phyloP scores from a whole-genome alignment of 1,140 invertebrate species.

The Panonychus citri region DNA sequence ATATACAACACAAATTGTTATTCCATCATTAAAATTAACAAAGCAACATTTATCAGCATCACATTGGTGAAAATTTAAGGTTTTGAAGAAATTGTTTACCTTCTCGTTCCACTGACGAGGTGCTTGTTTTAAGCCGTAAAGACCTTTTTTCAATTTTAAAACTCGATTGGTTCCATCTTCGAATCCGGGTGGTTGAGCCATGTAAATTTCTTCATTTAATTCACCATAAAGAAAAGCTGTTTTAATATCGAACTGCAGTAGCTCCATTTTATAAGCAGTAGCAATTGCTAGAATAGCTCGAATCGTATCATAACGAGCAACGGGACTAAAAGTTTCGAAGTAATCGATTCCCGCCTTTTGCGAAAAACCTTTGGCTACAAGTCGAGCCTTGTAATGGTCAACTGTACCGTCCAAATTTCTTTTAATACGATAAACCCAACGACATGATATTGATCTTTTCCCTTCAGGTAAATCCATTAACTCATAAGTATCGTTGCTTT shows the following conservation, averaged over 20 bases:
- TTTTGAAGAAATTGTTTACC: background rate
- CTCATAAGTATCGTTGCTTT: constrained; percentile 3
- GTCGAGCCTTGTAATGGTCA: constrained; percentile 21
- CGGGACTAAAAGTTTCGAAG: constrained; percentile 20
- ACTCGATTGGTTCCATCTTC: constrained; percentile 9
- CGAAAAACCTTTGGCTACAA: constrained; percentile 22
- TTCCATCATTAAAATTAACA: background rate
- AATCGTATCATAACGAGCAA: constrained; percentile 16
- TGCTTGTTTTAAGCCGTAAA: constrained; percentile 26
- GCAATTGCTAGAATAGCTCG: constrained; percentile 17
- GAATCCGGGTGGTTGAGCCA: constrained; percentile 2
- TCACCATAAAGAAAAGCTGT: constrained; percentile 8
- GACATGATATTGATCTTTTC: background rate
- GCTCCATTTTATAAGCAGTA: constrained; percentile 13
- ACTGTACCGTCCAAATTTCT: constrained; percentile 13
- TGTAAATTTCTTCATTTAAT: constrained; percentile 16
- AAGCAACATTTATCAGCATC: background rate
- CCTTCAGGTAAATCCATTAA: background rate
- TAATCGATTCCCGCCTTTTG: constrained; percentile 18
- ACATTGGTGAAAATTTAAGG: background rate
- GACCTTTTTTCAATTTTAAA: constrained; percentile 19
- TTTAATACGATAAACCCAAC: constrained; percentile 10
- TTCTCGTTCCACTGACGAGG: constrained; percentile 20
- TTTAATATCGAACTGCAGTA: constrained; percentile 2
- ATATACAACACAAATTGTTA: constrained; percentile 22